Conservation (phyloP, 2,797 vertebrate genomes). For the Pantherophis vulpinus region DNA sequence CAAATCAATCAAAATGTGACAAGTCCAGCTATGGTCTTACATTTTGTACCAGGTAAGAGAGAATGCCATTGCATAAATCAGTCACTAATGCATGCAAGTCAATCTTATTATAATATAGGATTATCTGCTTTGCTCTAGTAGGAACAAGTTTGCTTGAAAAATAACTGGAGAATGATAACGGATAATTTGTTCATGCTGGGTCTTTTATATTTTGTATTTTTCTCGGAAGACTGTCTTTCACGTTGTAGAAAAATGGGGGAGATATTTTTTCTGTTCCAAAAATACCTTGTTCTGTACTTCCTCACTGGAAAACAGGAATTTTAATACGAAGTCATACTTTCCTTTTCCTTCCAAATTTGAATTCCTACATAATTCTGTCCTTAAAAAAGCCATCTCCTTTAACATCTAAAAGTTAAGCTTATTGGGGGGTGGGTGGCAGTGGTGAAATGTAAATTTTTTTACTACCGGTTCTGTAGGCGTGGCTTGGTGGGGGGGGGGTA, state of each 20-base stretch:
- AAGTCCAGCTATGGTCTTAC: slow-evolving; percentile 55
- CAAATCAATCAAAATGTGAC: neutral
- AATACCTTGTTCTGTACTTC: neutral
- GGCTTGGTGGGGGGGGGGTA: no score
- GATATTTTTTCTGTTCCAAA: neutral
- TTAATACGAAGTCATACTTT: neutral
- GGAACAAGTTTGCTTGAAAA: neutral
- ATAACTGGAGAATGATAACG: neutral
- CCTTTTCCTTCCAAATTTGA: neutral
- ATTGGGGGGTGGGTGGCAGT: neutral
- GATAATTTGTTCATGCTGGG: no score
- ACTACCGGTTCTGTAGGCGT: no score
- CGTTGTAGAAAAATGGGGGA: neutral
- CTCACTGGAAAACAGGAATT: neutral
- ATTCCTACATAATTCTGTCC: neutral
- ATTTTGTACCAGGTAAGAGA: slow-evolving; percentile 59
- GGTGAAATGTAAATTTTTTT: no score
- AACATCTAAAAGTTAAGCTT: neutral
- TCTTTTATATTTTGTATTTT: neutral
- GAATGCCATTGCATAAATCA: neutral
- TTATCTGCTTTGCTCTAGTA: neutral
- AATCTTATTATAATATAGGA: neutral
- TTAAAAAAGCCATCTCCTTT: neutral
- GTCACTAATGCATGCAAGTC: neutral
- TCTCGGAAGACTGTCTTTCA: neutral